Conservation (phyloP, 2,888 invertebrate genomes). For the Harpalus rufipes region DNA sequence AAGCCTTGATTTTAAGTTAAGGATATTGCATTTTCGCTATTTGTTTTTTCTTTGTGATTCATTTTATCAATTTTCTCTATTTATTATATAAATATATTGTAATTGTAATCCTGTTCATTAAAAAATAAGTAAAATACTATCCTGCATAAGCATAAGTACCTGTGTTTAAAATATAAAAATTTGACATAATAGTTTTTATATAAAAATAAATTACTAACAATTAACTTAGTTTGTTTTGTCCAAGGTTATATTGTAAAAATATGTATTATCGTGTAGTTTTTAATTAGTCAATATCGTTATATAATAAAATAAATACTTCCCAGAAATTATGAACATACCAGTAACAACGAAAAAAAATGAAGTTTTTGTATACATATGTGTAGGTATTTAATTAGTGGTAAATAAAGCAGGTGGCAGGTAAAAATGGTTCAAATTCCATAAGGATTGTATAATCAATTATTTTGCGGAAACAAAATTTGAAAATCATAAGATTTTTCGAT, state of each 20-base stretch:
- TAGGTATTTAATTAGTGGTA: neutral
- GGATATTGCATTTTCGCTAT: no score
- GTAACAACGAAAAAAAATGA: neutral
- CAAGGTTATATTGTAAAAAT: neutral
- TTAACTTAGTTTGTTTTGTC: neutral
- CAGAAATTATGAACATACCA: neutral
- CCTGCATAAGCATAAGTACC: neutral
- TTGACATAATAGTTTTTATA: neutral
- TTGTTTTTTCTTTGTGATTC: no score
- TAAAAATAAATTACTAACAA: neutral
- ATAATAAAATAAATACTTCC: neutral
- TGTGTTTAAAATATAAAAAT: neutral
- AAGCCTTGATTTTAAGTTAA: no score
- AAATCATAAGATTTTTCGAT: no score
- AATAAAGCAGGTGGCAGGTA: no score
- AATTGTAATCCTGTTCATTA: no score
- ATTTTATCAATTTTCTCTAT: no score
- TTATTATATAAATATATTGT: no score
- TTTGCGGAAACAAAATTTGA: no score
- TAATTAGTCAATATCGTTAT: slow-evolving; percentile 4
- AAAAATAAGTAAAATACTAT: no score
- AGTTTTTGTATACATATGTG: neutral
- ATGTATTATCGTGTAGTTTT: neutral
- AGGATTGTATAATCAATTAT: no score
- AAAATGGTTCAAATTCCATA: no score